Evolutionary conservation across 1,140 invertebrate species (phyloP), one percentile per base, ranked within the genome.

Genomic region (Bursaphelenchus mucronatus): DNA sequence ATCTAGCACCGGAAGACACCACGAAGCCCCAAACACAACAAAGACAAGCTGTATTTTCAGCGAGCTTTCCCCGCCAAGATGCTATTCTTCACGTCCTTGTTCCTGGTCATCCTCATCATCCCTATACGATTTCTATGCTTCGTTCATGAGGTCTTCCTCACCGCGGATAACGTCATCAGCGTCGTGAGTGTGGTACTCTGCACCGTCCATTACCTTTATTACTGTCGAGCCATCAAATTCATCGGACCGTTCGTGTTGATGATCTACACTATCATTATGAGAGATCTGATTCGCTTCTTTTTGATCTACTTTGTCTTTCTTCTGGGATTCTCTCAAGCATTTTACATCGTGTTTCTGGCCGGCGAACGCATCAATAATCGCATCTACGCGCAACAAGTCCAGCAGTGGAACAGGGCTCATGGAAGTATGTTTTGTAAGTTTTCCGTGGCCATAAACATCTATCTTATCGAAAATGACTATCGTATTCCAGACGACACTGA

Each of bases 211-310:
- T 97, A 96, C 82, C 85, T 97, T n/a, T 69, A 70, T 46, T 97
- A 95, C 82, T 85, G 64, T 81, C 92, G 93, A 78, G 94, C 93
- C 30, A 94, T 97, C 81, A 94, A 94, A 82, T 94, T 93, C 0
- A 92, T 97, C 0, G 94, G 94, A 0, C 94, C 94, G 7, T 97
- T 97, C 87, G 94, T 97, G 6, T 92, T 96, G 58, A 98, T 97
- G 94, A 64, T 15, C 19, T 19, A 43, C 19, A 17, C 11, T 9
- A 13, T 44, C 15, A 19, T 39, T 5, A 30, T 30, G 30, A 19
- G 11, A 15, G 94, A 97, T 84, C 82, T 97, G 13, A 83, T 96
- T 8, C 86, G 93, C 73, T 97, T 97, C 82, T 91, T 94, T 45
- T 90, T 88, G 40, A 96, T 97, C 75, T 97, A 96, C 81, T 83